phyloP scores from a whole-genome alignment of 2,797 vertebrate species.

The Spizella passerina region DNA sequence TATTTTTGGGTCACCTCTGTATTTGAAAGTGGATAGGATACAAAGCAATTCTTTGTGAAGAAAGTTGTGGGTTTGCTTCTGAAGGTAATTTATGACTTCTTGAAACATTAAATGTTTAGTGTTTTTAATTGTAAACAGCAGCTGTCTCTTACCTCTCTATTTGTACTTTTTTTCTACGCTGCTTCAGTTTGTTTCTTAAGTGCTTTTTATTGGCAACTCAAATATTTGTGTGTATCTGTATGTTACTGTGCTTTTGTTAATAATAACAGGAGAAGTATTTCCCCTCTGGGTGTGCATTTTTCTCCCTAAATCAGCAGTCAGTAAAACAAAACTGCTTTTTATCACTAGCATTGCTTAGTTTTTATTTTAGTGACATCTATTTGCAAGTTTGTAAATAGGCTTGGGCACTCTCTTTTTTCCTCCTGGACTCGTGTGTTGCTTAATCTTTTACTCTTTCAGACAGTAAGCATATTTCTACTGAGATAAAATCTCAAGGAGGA shows the following conservation, averaged over 20 bases:
- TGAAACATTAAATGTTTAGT: not conserved
- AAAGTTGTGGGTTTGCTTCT: not conserved
- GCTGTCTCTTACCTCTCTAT: not conserved
- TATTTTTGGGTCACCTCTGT: not conserved
- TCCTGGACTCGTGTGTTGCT: not conserved
- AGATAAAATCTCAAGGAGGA: slow-evolving; percentile 57
- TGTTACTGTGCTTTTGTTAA: not conserved
- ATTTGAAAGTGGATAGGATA: not conserved
- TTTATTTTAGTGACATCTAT: not conserved
- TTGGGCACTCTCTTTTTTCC: not conserved
- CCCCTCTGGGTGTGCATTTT: not conserved
- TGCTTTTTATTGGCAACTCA: not conserved
- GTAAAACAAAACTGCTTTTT: not conserved
- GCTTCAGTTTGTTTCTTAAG: not conserved
- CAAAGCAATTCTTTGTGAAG: not conserved
- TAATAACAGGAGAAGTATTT: slow-evolving; percentile 27
- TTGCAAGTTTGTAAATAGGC: not conserved
- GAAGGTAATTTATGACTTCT: not conserved
- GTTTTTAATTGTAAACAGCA: not conserved
- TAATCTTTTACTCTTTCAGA: slow-evolving; percentile 23
- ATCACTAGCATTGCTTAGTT: not conserved
- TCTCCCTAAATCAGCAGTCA: not conserved
- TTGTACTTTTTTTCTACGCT: not conserved
- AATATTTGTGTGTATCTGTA: slow-evolving; percentile 10
- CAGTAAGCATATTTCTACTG: not conserved